Percentiles rank a stretch among this genome's conserved stretches.
Conservation (phyloP, 1,140 invertebrate genomes). For the Pseudomyrmex cubaensis region DNA sequence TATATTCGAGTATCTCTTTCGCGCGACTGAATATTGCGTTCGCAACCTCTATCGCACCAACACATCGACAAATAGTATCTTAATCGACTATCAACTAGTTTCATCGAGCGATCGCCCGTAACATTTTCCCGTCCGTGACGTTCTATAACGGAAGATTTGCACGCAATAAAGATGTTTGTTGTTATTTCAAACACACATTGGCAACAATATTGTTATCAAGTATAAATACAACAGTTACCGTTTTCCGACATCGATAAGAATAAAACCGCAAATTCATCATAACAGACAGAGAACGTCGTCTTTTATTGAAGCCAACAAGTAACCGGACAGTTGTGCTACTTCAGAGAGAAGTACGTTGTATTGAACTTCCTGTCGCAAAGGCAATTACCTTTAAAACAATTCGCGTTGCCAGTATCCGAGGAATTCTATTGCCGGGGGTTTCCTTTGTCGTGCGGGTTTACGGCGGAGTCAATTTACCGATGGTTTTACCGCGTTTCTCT, state of each 20-base stretch:
- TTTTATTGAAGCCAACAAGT: slow-evolving; percentile 40
- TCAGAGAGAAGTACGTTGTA: slow-evolving; percentile 37
- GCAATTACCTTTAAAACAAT: slow-evolving; percentile 52
- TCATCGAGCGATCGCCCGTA: background rate
- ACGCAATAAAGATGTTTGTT: background rate
- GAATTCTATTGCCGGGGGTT: slow-evolving; percentile 44
- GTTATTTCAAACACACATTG: background rate
- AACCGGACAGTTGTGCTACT: slow-evolving; percentile 12
- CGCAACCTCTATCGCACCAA: background rate
- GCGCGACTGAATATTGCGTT: background rate
- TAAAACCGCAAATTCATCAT: slow-evolving; percentile 34
- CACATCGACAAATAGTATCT: background rate
- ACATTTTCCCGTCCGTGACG: background rate
- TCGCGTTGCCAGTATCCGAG: slow-evolving; percentile 50
- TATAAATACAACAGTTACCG: slow-evolving; percentile 2
- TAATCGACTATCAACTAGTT: background rate
- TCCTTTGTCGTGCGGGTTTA: slow-evolving; percentile 39
- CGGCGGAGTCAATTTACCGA: slow-evolving; percentile 58
- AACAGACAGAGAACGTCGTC: background rate
- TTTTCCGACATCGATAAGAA: background rate
- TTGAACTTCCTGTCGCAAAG: slow-evolving; percentile 40
- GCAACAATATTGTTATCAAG: background rate
- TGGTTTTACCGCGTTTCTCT: slow-evolving; percentile 35
- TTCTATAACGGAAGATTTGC: too few relatives aligned
- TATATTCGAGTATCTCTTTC: background rate